Evolutionary conservation across 2,797 vertebrate species (phyloP).

Genomic region (Okamejei kenojei): DNA sequence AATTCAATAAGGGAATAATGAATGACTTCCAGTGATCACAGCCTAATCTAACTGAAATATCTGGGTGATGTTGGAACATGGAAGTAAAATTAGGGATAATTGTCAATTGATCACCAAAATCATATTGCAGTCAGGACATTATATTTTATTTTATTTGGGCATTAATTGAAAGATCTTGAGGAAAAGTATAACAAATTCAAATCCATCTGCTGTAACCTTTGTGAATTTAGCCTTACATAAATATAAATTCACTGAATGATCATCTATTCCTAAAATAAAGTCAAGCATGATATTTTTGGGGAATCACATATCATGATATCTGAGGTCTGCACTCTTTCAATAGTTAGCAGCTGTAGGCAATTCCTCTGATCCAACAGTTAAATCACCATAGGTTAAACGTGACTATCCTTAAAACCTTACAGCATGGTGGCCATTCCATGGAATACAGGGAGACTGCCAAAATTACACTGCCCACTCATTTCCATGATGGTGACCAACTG

Average conservation of each 20-base stretch:
- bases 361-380: no score
- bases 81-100: not conserved
- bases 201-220: not conserved
- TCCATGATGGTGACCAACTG: no score
- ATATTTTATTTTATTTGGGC: not conserved
- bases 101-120: not conserved
- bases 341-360: not conserved
- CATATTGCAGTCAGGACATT: not conserved
- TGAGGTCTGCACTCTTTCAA: not conserved
- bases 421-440: no score
- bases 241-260: not conserved
- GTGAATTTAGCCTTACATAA: not conserved
- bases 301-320: not conserved
- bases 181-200: not conserved
- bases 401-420: no score
- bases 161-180: not conserved
- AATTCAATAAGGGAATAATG: constrained; percentile 19
- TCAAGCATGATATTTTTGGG: not conserved
- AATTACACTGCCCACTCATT: not conserved
- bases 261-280: not conserved
- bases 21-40: constrained; percentile 17
- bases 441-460: not conserved
- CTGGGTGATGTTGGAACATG: not conserved
- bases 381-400: no score
- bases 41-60: not conserved